Evolutionary conservation across 2,888 invertebrate genomes (phyloP).

Genomic region (Clepsis dumicolana): DNA sequence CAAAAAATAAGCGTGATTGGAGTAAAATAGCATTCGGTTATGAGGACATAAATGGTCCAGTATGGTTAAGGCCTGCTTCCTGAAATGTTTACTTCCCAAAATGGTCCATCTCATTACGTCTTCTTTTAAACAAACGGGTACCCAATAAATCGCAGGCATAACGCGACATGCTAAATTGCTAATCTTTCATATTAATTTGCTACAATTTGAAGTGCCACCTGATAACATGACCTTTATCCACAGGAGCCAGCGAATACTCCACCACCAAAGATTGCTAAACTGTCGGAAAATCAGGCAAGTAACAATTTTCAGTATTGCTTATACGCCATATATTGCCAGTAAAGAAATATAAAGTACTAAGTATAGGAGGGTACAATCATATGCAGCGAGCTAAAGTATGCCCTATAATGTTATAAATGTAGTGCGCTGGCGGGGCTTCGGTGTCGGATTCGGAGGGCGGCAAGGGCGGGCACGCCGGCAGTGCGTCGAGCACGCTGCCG

Average conservation of each 20-base stretch:
- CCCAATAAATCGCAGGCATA: too few relatives aligned
- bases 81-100: too few relatives aligned
- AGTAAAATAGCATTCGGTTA: too few relatives aligned
- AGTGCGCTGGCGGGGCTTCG: slow-evolving; percentile 52
- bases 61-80: too few relatives aligned
- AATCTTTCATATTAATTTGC: neutral
- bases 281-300: slow-evolving; percentile 66
- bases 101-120: too few relatives aligned
- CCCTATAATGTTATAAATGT: neutral
- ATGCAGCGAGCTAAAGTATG: neutral
- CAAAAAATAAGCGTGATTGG: too few relatives aligned
- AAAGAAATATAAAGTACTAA: too few relatives aligned
- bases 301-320: neutral
- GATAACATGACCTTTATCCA: slow-evolving; percentile 17
- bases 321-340: too few relatives aligned
- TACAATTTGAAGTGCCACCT: neutral
- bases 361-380: too few relatives aligned
- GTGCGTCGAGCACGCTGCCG: slow-evolving; percentile 53
- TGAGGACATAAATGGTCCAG: too few relatives aligned
- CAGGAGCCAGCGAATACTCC: slow-evolving; percentile 77
- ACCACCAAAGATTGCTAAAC: slow-evolving; percentile 73
- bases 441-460: slow-evolving; percentile 28
- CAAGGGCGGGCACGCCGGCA: slow-evolving; percentile 47
- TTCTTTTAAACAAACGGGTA: too few relatives aligned
- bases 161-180: too few relatives aligned